Evolutionary conservation across 2,797 vertebrate genomes (phyloP).

Genomic region (Enteromius radiatus): DNA sequence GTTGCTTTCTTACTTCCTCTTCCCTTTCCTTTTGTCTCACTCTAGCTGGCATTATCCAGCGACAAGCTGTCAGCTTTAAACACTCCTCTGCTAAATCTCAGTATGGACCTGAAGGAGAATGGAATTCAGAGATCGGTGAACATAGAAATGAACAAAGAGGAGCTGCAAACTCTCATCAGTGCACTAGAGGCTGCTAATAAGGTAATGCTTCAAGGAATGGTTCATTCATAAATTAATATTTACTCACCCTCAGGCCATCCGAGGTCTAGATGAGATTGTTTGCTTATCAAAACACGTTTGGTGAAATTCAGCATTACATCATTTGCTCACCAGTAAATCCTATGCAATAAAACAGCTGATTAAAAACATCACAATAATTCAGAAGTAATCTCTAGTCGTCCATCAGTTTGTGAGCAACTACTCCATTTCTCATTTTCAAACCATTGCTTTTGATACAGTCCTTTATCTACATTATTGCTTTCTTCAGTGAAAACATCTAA

Average conservation of each 20-base stretch:
- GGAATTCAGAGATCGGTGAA: slow-evolving; percentile 78
- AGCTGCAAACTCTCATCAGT: slow-evolving; percentile 86
- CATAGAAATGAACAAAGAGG: slow-evolving; percentile 92
- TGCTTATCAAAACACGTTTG: background rate
- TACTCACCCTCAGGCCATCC: background rate
- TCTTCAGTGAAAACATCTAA: background rate
- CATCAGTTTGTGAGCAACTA: background rate
- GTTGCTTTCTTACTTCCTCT: slow-evolving; percentile 3
- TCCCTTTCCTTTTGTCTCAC: slow-evolving; percentile 24
- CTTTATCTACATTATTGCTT: background rate
- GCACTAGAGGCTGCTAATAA: slow-evolving; percentile 93
- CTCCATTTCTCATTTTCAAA: background rate
- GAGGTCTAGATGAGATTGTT: background rate
- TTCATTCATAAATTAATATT: background rate
- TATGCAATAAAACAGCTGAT: background rate
- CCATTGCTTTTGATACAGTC: background rate
- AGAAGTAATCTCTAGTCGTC: background rate
- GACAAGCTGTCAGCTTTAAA: slow-evolving; percentile 93
- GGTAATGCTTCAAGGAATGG: slow-evolving; percentile 71
- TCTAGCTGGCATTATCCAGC: slow-evolving; percentile 92
- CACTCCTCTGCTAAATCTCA: slow-evolving; percentile 89
- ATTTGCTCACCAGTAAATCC: background rate
- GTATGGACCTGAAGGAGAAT: slow-evolving; percentile 86
- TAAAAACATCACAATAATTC: background rate
- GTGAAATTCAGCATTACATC: background rate